Evolutionary conservation across 2,888 invertebrate genomes (phyloP), one percentile per base, ranked within the genome.

Genomic region (Agrochola lychnidis): DNA sequence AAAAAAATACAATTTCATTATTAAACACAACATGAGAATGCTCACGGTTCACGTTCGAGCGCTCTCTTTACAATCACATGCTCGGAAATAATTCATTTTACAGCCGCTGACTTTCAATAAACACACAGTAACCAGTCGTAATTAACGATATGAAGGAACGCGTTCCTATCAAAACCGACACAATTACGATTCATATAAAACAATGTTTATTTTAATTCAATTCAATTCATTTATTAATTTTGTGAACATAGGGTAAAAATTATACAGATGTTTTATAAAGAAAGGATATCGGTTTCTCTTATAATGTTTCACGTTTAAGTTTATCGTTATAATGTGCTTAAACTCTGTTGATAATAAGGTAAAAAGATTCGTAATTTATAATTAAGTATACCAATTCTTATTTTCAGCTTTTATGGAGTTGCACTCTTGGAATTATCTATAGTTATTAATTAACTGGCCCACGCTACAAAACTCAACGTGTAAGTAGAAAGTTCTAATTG

Each of bases 61-160:
- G 57, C 51, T 16, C 59, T 59, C 63, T 61, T 61, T 53, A 78
- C 62, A 64, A 77, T 59, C 62, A 63, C 68, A 64, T 22, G 53
- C 57, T 63, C 59, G 74, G 36, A 64, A 77, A 66, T 71, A 72
- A 73, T 73, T 83, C 48, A 75, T 83, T 75, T 73, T 51, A 66
- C 86, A 73, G 70, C 9, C 61, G 30, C 76, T 75, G 66, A 36
- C 68, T 73, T 73, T 66, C 66, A 83, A 75, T 73, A 76, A 70
- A 70, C 51, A 74, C 36, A 72, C 51, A 78, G 64, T 68, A 66
- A 72, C 40, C 45, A 25, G 16, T 62, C 22, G 45, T 64, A 67
- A 73, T 78, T 72, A 79, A 64, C 48, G n/a, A 51, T 56, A 51
- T 63, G 16, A 69, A 71, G 25, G 14, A 67, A 51, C 25, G 51